Conservation (phyloP, 2,888 invertebrate species). For the Calameuta filiformis region DNA sequence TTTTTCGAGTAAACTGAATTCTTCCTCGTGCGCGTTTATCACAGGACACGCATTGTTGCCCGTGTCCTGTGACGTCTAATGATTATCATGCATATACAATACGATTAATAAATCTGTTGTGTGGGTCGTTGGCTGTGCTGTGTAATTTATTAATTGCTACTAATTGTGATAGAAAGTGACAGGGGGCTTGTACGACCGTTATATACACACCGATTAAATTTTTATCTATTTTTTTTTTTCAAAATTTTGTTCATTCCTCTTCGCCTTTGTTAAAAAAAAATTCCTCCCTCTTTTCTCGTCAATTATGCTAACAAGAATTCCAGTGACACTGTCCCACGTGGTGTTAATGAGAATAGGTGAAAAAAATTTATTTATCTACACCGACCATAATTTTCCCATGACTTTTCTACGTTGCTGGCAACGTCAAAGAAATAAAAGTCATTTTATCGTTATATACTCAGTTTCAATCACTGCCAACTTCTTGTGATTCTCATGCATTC, state of each 20-base stretch:
- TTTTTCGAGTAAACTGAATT: neutral
- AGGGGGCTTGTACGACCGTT: neutral
- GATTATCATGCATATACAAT: neutral
- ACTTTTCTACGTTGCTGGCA: neutral
- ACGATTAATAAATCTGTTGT: conserved; percentile 14
- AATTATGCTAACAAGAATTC: neutral
- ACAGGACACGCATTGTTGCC: neutral
- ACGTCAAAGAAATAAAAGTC: neutral
- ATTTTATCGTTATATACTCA: neutral
- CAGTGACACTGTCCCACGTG: neutral
- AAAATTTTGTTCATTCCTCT: neutral
- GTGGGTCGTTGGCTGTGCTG: conserved; percentile 26
- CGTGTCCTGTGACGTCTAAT: neutral
- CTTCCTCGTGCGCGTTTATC: neutral
- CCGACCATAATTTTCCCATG: neutral
- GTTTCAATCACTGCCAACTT: neutral
- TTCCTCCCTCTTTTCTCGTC: neutral
- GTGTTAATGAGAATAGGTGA: neutral
- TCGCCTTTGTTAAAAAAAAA: neutral
- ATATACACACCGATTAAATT: neutral
- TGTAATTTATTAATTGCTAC: conserved; percentile 26
- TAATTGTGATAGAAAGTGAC: neutral
- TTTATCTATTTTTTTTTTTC: neutral
- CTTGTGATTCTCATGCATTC: neutral
- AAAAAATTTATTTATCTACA: neutral